Conservation (phyloP, 2,113 vertebrate species). For the Hypomesus transpacificus region DNA sequence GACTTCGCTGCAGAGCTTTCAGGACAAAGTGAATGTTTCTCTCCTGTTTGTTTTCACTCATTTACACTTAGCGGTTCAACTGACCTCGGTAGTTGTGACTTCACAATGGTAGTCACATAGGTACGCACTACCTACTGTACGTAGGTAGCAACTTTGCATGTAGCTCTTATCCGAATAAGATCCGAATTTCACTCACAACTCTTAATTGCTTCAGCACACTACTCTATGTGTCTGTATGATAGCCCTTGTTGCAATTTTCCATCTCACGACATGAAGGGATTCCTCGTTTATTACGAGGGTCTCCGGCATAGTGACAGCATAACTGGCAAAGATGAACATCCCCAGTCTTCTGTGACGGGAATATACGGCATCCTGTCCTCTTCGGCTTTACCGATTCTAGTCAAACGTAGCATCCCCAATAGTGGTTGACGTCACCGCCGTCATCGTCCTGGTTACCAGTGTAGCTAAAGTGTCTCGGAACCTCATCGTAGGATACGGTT, state of each 20-base stretch:
- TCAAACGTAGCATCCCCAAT: conserved; percentile 52
- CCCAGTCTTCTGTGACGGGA: conserved; percentile 13
- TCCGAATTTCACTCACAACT: conserved; percentile 58
- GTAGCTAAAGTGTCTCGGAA: too few species aligned
- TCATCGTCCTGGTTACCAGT: background rate
- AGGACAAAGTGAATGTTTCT: conserved; percentile 71
- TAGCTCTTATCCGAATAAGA: conserved; percentile 55
- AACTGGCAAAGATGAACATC: too few species aligned
- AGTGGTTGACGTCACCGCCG: conserved; percentile 41
- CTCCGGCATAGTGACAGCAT: too few species aligned
- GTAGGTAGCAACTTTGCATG: conserved; percentile 60
- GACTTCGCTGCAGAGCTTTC: conserved; percentile 64
- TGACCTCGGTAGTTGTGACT: conserved; percentile 53
- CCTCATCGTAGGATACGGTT: too few species aligned
- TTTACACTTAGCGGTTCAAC: conserved; percentile 24
- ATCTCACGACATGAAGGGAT: conserved; percentile 41
- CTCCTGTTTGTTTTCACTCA: conserved; percentile 46
- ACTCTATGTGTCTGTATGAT: conserved; percentile 62
- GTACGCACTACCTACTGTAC: conserved; percentile 32
- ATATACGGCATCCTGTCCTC: conserved; percentile 33
- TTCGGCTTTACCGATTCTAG: conserved; percentile 7
- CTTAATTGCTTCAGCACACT: conserved; percentile 59
- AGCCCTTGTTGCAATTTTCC: conserved; percentile 52
- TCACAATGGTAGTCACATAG: conserved; percentile 52
- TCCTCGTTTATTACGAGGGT: conserved; percentile 27